Conservation (phyloP, 2,113 vertebrate genomes). For the Pipa parva region DNA sequence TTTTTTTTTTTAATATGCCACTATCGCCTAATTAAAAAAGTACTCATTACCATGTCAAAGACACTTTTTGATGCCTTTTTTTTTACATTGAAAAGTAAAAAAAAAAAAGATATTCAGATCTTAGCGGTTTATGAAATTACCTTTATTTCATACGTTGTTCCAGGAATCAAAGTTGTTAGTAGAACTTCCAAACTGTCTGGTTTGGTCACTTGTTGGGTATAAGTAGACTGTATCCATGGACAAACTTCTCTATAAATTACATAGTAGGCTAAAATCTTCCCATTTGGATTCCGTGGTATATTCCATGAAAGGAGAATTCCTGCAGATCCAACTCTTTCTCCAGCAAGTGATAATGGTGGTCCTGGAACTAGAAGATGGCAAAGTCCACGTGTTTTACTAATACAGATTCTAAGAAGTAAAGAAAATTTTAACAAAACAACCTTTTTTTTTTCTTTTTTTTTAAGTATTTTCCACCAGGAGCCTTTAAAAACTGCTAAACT, state of each 20-base stretch:
- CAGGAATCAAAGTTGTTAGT: constrained; percentile 82
- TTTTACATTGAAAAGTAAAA: no score
- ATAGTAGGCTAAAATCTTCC: constrained; percentile 72
- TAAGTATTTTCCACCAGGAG: constrained; percentile 27
- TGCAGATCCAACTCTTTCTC: constrained; percentile 86
- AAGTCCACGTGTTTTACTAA: not conserved
- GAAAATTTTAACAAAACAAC: no score
- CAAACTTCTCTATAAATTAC: constrained; percentile 93
- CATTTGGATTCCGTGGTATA: constrained; percentile 62
- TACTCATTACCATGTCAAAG: no score
- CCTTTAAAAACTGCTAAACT: constrained; percentile 1
- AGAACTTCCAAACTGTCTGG: constrained; percentile 81
- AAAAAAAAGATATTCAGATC: no score
- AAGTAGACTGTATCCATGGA: constrained; percentile 77
- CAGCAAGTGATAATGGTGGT: constrained; percentile 73
- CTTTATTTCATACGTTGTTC: constrained; percentile 90
- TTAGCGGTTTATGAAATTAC: constrained; percentile 63
- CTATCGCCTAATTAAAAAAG: no score
- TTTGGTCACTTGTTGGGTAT: constrained; percentile 70
- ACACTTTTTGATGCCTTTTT: no score
- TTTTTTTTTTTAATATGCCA: no score
- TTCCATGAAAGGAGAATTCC: constrained; percentile 90
- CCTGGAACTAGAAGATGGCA: constrained; percentile 65
- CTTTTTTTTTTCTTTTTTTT: not conserved
- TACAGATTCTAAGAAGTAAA: not conserved